Evolutionary conservation across 1,140 invertebrate species (phyloP), one percentile per base, ranked within the genome.

Genomic region (Araneus ventricosus): DNA sequence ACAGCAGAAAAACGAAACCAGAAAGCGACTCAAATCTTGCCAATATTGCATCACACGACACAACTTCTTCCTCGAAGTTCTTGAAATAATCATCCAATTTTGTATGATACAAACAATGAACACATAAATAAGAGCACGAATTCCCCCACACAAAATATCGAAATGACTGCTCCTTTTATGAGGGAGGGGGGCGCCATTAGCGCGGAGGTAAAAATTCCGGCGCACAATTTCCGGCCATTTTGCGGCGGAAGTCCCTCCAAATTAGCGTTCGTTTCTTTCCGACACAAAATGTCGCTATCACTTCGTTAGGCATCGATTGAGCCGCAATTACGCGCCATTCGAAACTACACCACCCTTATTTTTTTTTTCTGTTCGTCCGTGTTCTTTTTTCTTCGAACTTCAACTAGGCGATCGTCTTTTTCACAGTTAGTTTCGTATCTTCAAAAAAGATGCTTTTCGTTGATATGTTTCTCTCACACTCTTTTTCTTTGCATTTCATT

Each of bases 231-330:
- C 92, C 92, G 85, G 67, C 67, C 63, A 84, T 93, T 93, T 93
- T 86, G 61, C 41, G 52, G 67, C 92, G 90, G 90, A 92, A 92
- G 90, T 92, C 59, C 59, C 14, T 85, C 61, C 24, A 93, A 93
- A 93, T 93, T 87, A 93, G 92, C 92, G 41, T 93, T 87, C 92
- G 86, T 88, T 52, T 93, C 75, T 93, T 93, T 30, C 63, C 92
- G 57, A 88, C 70, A 61, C n/a, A 37, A 63, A 79, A 61, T 93
- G 92, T 87, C 84, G 59, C 92, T 88, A 88, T 93, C 92, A 93
- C 85, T 93, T 93, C 92, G 92, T 93, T 93, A 93, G 63, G 24
- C 84, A 82, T 88, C 92, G 92, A 93, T 93, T 93, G 85, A 93
- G 37, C n/a, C 34, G 67, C 92, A 93, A 93, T 93, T 93, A 93